Base-by-base conservation (phyloP, 1,140 invertebrate species). In the Drosophila sp. region DNA sequence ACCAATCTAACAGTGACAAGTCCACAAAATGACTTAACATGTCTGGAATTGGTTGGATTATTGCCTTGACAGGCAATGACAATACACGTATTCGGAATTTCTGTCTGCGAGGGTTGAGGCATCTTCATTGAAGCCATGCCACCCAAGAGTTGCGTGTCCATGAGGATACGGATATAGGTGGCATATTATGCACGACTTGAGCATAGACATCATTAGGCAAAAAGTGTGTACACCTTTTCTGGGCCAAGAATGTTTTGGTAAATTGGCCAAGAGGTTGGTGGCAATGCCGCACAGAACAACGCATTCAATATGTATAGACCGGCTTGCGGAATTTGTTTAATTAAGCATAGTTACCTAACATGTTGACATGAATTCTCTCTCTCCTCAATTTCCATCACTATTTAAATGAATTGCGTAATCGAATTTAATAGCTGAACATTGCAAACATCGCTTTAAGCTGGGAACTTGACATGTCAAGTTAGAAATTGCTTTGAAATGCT, bases 1-100 rank as follows among this genome's bases (percentile, higher is more conserved):
- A 66, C 38, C 54, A 69, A 72, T 66, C 38, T 50, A 67, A 41
- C 53, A 41, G 34, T 6, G n/a, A 8, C 25, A n/a, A 34, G 72
- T 62, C 73, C 61, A 66, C 70, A 69, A 78, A 86, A 79, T 86
- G 81, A 86, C 82, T 86, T 86, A 81, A 78, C 75, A 87, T 86
- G 82, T 87, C 82, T 76, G 72, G 29, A 65, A 65, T 72, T 43
- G 75, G 34, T 80, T 78, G 61, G 82, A 87, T 87, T 87, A 87
- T 79, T 78, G 51, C 83, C 50, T 66, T 82, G 82, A 78, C 78
- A 86, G 67, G 14, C 53, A 58, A 67, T 40, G 25, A 27, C 16
- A 34, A 13, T 36, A 4, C 7, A 25, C 2, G 48, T 51, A 8
- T 29, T 5, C 34, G 11, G n/a, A n/a, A 36, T 7, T 2, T 8